A percentile compares a stretch with the other conserved stretches of the same genome.
These are phyloP conservation scores for Tenebrio molitor DNA, from an alignment of 1,140 invertebrate genomes.

Conservation along the genomic window DNA sequence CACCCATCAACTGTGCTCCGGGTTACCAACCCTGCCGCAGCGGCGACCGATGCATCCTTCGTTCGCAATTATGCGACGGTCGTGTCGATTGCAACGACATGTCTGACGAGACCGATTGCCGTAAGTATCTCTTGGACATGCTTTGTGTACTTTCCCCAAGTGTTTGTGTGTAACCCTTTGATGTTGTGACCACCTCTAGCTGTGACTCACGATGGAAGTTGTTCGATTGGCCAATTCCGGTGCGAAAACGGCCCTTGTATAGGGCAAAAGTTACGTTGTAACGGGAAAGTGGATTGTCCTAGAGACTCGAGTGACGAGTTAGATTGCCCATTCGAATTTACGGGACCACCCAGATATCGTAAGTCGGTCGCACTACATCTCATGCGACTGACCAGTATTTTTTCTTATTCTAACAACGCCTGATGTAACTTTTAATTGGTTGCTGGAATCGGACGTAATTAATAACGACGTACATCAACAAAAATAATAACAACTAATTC, in stretches of 20 bases:
- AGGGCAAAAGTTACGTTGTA: slow-evolving; percentile 67
- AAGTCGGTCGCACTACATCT: slow-evolving; percentile 10
- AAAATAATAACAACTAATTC: too few species aligned
- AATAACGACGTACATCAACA: too few species aligned
- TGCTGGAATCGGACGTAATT: slow-evolving; percentile 6
- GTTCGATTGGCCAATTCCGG: slow-evolving; percentile 73
- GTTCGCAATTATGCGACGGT: slow-evolving; percentile 74
- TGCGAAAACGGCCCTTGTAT: slow-evolving; percentile 69
- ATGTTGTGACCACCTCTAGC: slow-evolving; percentile 27
- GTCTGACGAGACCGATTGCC: slow-evolving; percentile 80
- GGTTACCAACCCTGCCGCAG: slow-evolving; percentile 69
- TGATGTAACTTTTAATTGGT: slow-evolving; percentile 20
- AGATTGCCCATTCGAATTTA: slow-evolving; percentile 50
- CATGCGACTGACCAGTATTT: slow-evolving; percentile 35
- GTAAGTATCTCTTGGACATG: slow-evolving; percentile 67
- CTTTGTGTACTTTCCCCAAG: slow-evolving; percentile 1
- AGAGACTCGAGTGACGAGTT: slow-evolving; percentile 68
- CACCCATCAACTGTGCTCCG: slow-evolving; percentile 64
- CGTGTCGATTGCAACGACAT: slow-evolving; percentile 77
- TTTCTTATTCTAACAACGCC: slow-evolving; percentile 17
- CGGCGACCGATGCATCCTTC: slow-evolving; percentile 69
- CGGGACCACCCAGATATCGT: slow-evolving; percentile 19
- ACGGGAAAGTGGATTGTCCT: slow-evolving; percentile 69
- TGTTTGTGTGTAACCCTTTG: slow-evolving; percentile 28
- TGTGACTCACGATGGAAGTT: slow-evolving; percentile 48